Evolutionary conservation across 2,797 vertebrate species (phyloP).

Genomic region (Neosilurus hyrtlii): DNA sequence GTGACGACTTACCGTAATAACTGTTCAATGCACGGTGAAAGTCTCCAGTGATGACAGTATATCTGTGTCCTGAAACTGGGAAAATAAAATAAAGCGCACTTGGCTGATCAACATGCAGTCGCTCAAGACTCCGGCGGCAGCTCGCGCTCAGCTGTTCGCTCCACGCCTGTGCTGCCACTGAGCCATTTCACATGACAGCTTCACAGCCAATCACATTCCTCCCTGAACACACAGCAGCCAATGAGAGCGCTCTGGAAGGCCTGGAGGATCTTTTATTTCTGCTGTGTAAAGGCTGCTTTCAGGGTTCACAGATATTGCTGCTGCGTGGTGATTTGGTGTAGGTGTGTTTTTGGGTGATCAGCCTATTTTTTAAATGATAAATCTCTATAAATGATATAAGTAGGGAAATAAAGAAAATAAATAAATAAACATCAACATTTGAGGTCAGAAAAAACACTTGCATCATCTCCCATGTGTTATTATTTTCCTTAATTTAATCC

Average conservation of each 20-base stretch:
- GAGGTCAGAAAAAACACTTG: no score
- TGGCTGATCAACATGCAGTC: neutral
- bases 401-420: neutral
- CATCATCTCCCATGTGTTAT: no score
- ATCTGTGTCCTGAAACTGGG: neutral
- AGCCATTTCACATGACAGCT: constrained; percentile 35
- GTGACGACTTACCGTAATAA: constrained; percentile 25
- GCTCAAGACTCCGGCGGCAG: neutral
- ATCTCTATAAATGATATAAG: neutral
- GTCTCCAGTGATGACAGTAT: neutral
- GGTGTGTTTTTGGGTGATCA: neutral
- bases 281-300: neutral
- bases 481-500: no score
- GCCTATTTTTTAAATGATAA: neutral
- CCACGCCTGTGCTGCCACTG: constrained; percentile 32
- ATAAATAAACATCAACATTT: no score
- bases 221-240: constrained; percentile 40
- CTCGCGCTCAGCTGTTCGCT: constrained; percentile 53
- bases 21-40: neutral
- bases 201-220: constrained; percentile 51
- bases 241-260: constrained; percentile 26
- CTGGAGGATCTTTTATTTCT: neutral
- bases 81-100: neutral
- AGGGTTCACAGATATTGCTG: neutral
- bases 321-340: neutral